These are phyloP conservation scores for Phortica magna DNA, from an alignment of 2,888 invertebrate species.

Conservation along the genomic window DNA sequence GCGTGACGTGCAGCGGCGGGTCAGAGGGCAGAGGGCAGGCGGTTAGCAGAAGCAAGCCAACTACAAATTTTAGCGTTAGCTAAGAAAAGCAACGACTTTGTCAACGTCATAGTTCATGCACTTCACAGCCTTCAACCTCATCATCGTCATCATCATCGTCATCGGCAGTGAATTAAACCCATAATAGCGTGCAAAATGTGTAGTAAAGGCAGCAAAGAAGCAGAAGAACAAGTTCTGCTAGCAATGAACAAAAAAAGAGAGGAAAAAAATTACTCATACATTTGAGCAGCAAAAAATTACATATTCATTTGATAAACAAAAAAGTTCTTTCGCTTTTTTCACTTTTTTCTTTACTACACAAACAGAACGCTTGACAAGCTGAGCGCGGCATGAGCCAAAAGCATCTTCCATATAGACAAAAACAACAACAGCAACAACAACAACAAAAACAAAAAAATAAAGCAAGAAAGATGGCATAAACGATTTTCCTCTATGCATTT, in stretches of 20 bases:
- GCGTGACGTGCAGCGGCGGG: no score
- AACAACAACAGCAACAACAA: neutral
- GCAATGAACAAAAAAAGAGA: neutral
- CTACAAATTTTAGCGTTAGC: constrained; percentile 56
- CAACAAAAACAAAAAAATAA: neutral
- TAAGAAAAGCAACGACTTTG: constrained; percentile 41
- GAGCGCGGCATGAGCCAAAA: neutral
- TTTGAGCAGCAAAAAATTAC: constrained; percentile 12
- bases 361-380: constrained; percentile 16
- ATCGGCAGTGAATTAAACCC: constrained; percentile 56
- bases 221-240: neutral
- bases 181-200: constrained; percentile 9
- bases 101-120: neutral
- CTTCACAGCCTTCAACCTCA: neutral
- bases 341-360: neutral
- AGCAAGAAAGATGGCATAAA: constrained; percentile 1
- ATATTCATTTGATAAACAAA: constrained; percentile 56
- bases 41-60: constrained; percentile 37
- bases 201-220: neutral
- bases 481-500: neutral
- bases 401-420: neutral
- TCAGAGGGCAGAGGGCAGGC: no score
- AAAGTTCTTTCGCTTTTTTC: constrained; percentile 45
- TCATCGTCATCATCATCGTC: constrained; percentile 33
- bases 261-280: neutral